These are phyloP conservation scores for Pyrgilauda ruficollis DNA, from an alignment of 2,113 vertebrate species.

Conservation along the genomic window DNA sequence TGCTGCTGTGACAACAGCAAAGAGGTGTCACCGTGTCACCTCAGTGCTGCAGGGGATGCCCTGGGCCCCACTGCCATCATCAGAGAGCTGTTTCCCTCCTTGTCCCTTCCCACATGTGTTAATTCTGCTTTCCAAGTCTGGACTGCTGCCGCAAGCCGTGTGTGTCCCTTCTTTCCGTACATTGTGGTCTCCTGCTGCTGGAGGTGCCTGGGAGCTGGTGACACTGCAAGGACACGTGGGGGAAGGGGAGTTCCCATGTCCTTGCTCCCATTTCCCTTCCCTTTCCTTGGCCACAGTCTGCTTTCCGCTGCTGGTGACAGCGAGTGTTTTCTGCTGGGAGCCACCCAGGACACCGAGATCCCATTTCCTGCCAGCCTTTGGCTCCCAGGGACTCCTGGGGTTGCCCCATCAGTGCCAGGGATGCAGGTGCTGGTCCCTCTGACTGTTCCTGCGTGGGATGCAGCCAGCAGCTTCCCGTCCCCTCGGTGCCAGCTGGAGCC, in stretches of 20 bases:
- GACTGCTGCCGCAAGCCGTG: neutral
- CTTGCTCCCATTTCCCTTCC: neutral
- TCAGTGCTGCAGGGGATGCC: neutral
- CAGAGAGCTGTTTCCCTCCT: rapidly evolving
- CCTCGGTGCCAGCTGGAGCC: neutral
- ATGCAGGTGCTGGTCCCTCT: neutral
- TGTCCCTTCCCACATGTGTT: neutral
- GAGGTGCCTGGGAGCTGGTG: neutral
- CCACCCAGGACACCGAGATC: rapidly evolving
- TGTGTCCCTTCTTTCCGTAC: rapidly evolving
- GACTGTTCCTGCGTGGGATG: neutral
- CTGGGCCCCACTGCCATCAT: neutral
- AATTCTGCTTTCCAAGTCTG: neutral
- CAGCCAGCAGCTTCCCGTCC: neutral
- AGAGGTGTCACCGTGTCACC: neutral
- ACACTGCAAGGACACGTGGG: rapidly evolving
- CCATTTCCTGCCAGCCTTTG: neutral
- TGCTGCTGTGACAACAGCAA: neutral
- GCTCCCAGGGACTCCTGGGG: neutral
- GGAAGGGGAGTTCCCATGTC: neutral
- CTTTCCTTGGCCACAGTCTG: neutral
- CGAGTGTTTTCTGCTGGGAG: rapidly evolving
- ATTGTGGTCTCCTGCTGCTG: neutral
- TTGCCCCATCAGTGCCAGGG: neutral
- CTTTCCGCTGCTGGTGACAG: rapidly evolving